Evolutionary conservation across 2,797 vertebrate genomes (phyloP).

Genomic region (Pangasius larnaudii): DNA sequence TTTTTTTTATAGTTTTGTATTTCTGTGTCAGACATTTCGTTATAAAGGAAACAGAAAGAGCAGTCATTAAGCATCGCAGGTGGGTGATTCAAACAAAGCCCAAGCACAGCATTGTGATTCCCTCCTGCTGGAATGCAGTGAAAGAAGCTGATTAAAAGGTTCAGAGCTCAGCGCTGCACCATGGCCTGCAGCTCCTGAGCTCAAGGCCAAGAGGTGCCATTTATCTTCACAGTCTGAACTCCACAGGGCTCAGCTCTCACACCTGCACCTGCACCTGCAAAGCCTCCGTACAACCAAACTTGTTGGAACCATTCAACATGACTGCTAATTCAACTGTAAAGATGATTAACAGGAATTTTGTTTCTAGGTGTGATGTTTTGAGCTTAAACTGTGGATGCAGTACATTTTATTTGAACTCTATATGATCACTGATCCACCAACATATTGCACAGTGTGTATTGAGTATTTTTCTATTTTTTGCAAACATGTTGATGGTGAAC

Average conservation of each 20-base stretch:
- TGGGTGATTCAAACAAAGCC: slow-evolving; percentile 16
- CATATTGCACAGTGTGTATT: neutral
- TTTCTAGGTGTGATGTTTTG: slow-evolving; percentile 29
- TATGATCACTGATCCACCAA: neutral
- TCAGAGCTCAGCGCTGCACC: slow-evolving; percentile 24
- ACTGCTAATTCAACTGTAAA: slow-evolving; percentile 45
- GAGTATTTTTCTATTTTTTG: neutral
- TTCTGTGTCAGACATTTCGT: neutral
- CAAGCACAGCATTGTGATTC: slow-evolving; percentile 4
- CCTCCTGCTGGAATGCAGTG: slow-evolving; percentile 22
- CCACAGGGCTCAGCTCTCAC: slow-evolving; percentile 3
- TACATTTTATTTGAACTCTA: neutral
- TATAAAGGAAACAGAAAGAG: neutral
- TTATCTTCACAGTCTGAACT: slow-evolving; percentile 44
- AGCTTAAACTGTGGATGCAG: neutral
- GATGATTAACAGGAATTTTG: slow-evolving; percentile 42
- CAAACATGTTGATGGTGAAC: neutral
- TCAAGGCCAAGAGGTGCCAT: slow-evolving; percentile 35
- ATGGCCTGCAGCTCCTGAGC: slow-evolving; percentile 43
- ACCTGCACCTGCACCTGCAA: slow-evolving; percentile 31
- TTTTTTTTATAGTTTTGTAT: neutral
- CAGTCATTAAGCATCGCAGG: slow-evolving; percentile 27
- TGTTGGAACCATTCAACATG: slow-evolving; percentile 32
- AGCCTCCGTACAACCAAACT: slow-evolving; percentile 31
- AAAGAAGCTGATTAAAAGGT: slow-evolving; percentile 44